These are phyloP conservation scores for Scotopteryx bipunctaria DNA, from an alignment of 2,888 invertebrate species.

Conservation along the genomic window DNA sequence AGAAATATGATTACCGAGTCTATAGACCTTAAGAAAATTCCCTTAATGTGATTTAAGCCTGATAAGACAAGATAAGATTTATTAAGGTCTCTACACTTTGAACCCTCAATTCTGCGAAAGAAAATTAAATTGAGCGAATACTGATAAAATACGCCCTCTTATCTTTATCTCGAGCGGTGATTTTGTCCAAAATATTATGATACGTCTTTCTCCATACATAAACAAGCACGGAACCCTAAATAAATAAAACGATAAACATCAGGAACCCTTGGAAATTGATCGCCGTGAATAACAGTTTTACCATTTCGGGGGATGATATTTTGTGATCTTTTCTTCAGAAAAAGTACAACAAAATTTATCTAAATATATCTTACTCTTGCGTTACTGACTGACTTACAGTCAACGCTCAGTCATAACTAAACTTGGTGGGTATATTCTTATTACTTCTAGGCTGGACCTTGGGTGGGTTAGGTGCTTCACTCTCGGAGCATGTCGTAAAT, in stretches of 20 bases:
- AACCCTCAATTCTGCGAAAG: conserved; percentile 18
- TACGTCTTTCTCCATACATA: conserved; percentile 32
- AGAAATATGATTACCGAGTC: background rate
- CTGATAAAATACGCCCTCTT: conserved; percentile 19
- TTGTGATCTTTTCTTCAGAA: conserved; percentile 9
- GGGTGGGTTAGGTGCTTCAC: too few species aligned
- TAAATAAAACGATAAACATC: conserved; percentile 41
- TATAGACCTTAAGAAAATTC: background rate
- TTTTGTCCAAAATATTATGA: conserved; percentile 30
- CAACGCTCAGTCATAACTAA: too few species aligned
- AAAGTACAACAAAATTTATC: conserved; percentile 4
- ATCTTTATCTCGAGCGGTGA: conserved; percentile 22
- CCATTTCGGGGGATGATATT: conserved; percentile 13
- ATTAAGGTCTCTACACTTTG: conserved; percentile 20
- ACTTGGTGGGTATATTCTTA: too few species aligned
- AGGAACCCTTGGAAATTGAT: conserved; percentile 33
- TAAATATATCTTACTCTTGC: too few species aligned
- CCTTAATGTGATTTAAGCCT: background rate
- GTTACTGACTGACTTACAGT: too few species aligned
- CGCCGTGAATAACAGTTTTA: conserved; percentile 30
- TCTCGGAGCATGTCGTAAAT: too few species aligned
- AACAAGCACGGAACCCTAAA: conserved; percentile 35
- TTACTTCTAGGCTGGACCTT: too few species aligned
- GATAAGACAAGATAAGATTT: conserved; percentile 17
- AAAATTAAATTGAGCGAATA: conserved; percentile 27